Evolutionary conservation across 2,113 vertebrate genomes (phyloP).

Genomic region (Poeciliopsis prolifica): DNA sequence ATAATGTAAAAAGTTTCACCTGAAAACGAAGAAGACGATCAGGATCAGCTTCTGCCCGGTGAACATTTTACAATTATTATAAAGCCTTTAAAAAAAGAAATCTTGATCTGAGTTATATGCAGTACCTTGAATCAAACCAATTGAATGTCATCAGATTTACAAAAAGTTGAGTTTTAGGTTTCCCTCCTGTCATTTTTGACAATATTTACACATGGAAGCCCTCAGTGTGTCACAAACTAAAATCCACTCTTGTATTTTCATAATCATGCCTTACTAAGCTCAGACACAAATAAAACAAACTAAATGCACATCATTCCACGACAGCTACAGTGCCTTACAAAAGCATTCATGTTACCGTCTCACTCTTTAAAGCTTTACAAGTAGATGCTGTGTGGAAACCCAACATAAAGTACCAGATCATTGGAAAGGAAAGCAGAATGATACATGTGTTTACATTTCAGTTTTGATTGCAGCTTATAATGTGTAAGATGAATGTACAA

Average conservation of each 20-base stretch:
- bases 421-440: too few species aligned
- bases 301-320: constrained; percentile 3
- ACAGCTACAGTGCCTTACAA: neutral
- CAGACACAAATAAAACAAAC: neutral
- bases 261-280: constrained; percentile 9
- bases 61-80: constrained; percentile 12
- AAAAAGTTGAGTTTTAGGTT: constrained; percentile 1
- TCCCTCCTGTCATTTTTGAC: constrained; percentile 16
- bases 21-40: constrained; percentile 3
- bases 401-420: too few species aligned
- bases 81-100: constrained; percentile 23
- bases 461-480: too few species aligned
- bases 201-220: constrained; percentile 58
- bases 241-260: constrained; percentile 1
- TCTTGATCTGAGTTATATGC: neutral
- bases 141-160: constrained; percentile 18
- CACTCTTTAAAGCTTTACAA: too few species aligned
- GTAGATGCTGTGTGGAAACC: too few species aligned
- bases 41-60: constrained; percentile 22
- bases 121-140: neutral
- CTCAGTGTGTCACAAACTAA: constrained; percentile 35
- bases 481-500: too few species aligned
- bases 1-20: neutral
- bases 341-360: neutral
- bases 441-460: too few species aligned